Base-by-base conservation (phyloP, 2,797 vertebrate genomes). In the Gobio occitaniae region DNA sequence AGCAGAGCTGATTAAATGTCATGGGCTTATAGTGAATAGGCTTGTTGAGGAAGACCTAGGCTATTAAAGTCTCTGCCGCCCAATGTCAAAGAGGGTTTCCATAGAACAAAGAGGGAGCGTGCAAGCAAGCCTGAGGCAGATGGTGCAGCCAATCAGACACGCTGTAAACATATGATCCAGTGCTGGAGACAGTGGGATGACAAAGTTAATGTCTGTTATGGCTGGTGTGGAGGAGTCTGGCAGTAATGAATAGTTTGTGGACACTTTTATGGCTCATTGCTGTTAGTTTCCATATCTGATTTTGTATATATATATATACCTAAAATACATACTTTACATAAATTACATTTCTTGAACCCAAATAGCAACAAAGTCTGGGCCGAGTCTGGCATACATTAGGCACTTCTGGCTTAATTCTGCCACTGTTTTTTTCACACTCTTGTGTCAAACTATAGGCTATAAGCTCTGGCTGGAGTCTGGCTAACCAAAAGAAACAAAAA, bases 1-100 rank as follows among this genome's bases (percentile, higher is more conserved):
- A 0, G 95, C 96, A 90, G 95, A 97, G 93, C 93, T 96, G 86
- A 95, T 94, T 1, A 95, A 96, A 25, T 96, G 94, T 65, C 95
- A 90, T 44, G 41, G 95, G 82, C 93, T 97, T 44, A 95, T 95
- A 87, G 94, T 94, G 89, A 96, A 94, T 0, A 95, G 96, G 74
- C 92, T 96, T 0, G 96, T 96, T 25, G 95, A 96, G 87, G 95
- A 97, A 89, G 95, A 96, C 88, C 90, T 44, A 44, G 41, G 41
- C 41, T 96, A 32, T 95, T 96, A 89, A 96, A 93, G 90, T 96
- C 95, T 0, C 80, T 96, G 91, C 95, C 95, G 0, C 88, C 95
- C 0, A 95, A 96, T 76, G 94, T 96, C 86, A 97, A 96, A 90
- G 95, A 96, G 69, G 91, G 94, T 59, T 94, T 97, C 21, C 93